These are phyloP conservation scores for Tenthredo distinguenda DNA, from an alignment of 2,888 invertebrate genomes.

Conservation along the genomic window DNA sequence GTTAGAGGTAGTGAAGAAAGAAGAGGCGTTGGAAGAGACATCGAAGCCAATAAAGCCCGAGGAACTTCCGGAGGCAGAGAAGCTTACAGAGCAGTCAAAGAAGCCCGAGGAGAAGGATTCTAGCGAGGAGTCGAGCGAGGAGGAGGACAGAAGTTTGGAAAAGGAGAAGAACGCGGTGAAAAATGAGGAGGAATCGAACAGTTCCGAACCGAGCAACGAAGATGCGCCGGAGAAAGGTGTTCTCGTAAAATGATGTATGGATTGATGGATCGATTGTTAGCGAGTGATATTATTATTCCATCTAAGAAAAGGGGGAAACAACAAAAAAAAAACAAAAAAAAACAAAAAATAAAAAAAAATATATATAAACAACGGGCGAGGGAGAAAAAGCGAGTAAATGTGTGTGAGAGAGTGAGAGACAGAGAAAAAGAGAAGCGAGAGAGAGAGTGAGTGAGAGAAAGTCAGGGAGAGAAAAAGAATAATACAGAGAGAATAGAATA, in stretches of 20 bases:
- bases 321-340: not conserved
- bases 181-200: not conserved
- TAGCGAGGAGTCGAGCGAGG: constrained; percentile 71
- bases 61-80: constrained; percentile 44
- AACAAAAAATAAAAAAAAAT: not conserved
- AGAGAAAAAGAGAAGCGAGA: constrained; percentile 54
- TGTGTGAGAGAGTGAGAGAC: constrained; percentile 56
- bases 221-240: not conserved
- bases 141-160: constrained; percentile 34
- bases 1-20: constrained; percentile 53
- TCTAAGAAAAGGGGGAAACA: constrained; percentile 21
- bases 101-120: constrained; percentile 60
- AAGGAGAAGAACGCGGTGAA: not conserved
- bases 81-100: constrained; percentile 54
- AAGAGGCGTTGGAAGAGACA: constrained; percentile 53
- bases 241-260: not conserved
- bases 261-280: constrained; percentile 42
- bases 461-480: constrained; percentile 26
- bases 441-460: constrained; percentile 3
- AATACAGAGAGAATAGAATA: constrained; percentile 5
- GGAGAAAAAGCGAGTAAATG: constrained; percentile 51
- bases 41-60: constrained; percentile 53
- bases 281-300: constrained; percentile 47
- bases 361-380: constrained; percentile 41
- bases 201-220: not conserved